Percentiles rank a stretch among this genome's conserved stretches.
These are phyloP conservation scores for Amphilophus citrinellus DNA, from an alignment of 2,113 vertebrate genomes.

Conservation along the genomic window DNA sequence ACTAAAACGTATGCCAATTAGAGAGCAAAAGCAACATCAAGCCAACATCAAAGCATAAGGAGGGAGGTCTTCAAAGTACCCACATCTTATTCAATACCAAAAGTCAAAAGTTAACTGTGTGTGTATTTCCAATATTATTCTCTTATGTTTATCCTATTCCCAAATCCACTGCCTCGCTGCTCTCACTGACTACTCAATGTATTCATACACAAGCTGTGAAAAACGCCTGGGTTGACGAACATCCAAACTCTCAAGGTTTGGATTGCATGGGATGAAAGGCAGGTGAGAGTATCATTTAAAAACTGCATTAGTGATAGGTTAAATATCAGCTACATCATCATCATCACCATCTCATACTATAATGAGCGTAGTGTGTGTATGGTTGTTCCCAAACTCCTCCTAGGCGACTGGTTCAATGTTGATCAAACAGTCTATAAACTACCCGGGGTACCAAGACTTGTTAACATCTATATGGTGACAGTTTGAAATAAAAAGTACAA, in stretches of 20 bases:
- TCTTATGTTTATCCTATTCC: rapidly evolving
- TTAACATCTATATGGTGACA: too few relatives aligned
- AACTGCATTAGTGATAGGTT: too few relatives aligned
- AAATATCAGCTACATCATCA: background rate
- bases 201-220: background rate
- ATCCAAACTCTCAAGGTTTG: background rate
- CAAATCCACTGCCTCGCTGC: background rate
- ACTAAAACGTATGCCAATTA: slow-evolving; percentile 14
- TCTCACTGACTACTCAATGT: background rate
- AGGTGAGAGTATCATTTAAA: background rate
- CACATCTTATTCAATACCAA: background rate
- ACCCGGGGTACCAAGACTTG: too few relatives aligned
- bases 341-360: background rate
- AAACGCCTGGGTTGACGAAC: background rate
- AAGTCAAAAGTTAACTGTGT: background rate
- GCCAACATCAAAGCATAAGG: background rate
- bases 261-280: background rate
- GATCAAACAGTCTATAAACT: too few relatives aligned
- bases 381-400: background rate
- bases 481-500: background rate
- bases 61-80: background rate
- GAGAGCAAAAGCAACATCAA: slow-evolving; percentile 8
- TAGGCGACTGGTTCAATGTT: background rate
- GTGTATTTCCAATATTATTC: background rate
- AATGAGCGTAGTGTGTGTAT: background rate